Conservation (phyloP, 2,888 invertebrate species). For the Linnaemya vulpina region DNA sequence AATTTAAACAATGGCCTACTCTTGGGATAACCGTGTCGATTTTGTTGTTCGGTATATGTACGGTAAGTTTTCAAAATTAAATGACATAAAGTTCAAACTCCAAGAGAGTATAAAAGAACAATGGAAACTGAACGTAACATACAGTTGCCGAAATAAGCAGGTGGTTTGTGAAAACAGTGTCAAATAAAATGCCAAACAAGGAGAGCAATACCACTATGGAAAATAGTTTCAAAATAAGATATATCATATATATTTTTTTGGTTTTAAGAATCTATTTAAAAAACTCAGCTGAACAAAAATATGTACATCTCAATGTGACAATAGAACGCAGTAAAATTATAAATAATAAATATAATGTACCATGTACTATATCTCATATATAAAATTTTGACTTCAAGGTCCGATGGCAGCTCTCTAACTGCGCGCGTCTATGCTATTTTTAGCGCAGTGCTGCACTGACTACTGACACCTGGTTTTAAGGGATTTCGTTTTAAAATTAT, state of each 20-base stretch:
- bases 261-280: neutral
- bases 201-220: neutral
- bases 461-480: constrained; percentile 63
- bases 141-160: neutral
- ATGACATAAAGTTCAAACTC: neutral
- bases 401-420: constrained; percentile 37
- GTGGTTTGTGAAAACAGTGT: constrained; percentile 17
- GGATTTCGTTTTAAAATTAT: constrained; percentile 7
- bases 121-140: neutral
- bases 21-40: constrained; percentile 92
- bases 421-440: constrained; percentile 51
- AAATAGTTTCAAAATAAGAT: neutral
- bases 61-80: constrained; percentile 84
- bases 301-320: neutral
- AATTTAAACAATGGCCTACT: constrained; percentile 87
- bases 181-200: neutral
- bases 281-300: neutral
- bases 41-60: constrained; percentile 92
- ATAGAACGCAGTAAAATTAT: constrained; percentile 5
- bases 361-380: neutral
- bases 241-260: neutral
- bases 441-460: constrained; percentile 53
- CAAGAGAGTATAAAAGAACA: neutral
- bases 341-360: neutral
- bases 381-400: constrained; percentile 37